Evolutionary conservation across 1,140 invertebrate genomes (phyloP).

Genomic region (Manduca sexta): DNA sequence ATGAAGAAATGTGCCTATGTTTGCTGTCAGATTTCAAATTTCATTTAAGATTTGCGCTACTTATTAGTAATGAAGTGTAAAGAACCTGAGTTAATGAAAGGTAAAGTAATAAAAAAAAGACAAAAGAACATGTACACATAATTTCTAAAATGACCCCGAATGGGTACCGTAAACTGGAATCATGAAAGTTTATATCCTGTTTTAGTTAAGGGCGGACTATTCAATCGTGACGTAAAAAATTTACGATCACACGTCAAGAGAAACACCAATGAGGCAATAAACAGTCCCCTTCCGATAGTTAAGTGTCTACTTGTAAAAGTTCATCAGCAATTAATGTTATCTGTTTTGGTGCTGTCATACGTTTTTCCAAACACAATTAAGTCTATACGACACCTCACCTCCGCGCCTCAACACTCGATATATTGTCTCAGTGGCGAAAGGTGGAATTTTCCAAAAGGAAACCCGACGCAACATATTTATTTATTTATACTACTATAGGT

Average conservation of each 20-base stretch:
- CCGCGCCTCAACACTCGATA: too few species aligned
- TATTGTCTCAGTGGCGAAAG: too few species aligned
- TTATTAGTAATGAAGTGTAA: too few species aligned
- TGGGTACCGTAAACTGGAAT: conserved; percentile 58
- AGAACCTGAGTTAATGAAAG: too few species aligned
- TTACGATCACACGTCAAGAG: conserved; percentile 69
- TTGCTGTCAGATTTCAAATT: too few species aligned
- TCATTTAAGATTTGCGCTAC: too few species aligned
- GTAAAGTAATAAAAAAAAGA: not conserved
- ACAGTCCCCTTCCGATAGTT: conserved; percentile 50
- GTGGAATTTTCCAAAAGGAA: too few species aligned
- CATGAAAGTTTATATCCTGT: conserved; percentile 66
- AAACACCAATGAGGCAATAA: conserved; percentile 68
- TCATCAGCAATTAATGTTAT: conserved; percentile 56
- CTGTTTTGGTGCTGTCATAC: conserved; percentile 14
- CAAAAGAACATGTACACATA: conserved; percentile 22
- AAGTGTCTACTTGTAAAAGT: conserved; percentile 53
- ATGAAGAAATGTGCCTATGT: too few species aligned
- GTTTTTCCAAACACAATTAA: too few species aligned
- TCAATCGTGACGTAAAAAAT: conserved; percentile 67
- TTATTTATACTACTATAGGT: too few species aligned
- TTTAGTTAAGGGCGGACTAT: conserved; percentile 66
- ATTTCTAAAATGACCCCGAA: conserved; percentile 69
- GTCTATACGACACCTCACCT: too few species aligned
- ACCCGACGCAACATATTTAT: too few species aligned